Evolutionary conservation across 2,888 invertebrate species (phyloP), one percentile per base, ranked within the genome.

Genomic region (Parnassius orleans): DNA sequence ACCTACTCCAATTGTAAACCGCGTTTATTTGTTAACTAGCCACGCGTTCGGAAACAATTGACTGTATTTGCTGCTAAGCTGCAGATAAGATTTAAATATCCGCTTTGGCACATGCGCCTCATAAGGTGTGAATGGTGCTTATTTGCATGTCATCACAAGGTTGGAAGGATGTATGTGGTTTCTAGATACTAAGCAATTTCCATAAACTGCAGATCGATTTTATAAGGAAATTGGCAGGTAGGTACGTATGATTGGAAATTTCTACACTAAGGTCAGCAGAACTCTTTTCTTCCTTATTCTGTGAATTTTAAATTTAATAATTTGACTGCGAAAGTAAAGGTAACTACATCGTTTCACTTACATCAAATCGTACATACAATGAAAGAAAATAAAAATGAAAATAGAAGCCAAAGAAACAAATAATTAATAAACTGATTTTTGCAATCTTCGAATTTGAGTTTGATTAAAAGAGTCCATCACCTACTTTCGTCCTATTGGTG

Each of bases 31-130:
- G 84, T 84, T 89, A 87, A 90, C 89, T 83, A 81, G 84, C 86
- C 90, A 89, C 87, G 88, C 89, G 89, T 80, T 87, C 85, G 82
- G 88, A 90, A 90, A 88, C 89, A 90, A 90, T 89, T 88, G 87
- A 81, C 79, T 77, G 80, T 81, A 79, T 81, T 81, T 82, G 82
- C 80, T 81, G 83, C 79, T 78, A 75, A 79, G 77, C 78, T 80
- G 77, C 76, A 86, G 84, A 86, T 88, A 87, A 87, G 86, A 87
- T 84, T 87, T 84, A 81, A 78, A 83, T 80, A 79, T 77, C 76
- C 81, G 76, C 76, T 79, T 80, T 72, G 68, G 71, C 68, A 65
- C 61, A 66, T 57, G 65, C 62, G 53, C 64, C 63, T 64, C 64
- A 61, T 54, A 61, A 61, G 66, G 63, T 61, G 65, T 68, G 63